These are phyloP conservation scores for Melanogrammus aeglefinus DNA, from an alignment of 2,797 vertebrate genomes.

Conservation along the genomic window DNA sequence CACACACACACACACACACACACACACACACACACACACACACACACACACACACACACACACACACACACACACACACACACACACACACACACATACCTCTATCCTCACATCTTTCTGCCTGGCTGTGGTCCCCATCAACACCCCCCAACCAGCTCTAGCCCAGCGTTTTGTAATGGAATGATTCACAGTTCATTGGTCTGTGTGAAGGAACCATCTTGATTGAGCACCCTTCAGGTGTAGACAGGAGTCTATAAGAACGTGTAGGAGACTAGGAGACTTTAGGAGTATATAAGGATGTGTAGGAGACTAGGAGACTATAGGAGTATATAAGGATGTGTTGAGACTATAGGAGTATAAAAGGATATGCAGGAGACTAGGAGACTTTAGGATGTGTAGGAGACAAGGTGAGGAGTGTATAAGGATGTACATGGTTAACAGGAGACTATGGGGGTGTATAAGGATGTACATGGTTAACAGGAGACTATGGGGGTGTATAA, in stretches of 20 bases:
- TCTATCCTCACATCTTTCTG: slow-evolving; percentile 37
- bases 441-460: slow-evolving; percentile 66
- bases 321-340: slow-evolving; percentile 68
- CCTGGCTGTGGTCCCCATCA: not conserved
- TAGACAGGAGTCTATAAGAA: slow-evolving; percentile 61
- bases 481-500: too few species aligned
- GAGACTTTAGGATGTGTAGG: slow-evolving; percentile 42
- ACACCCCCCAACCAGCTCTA: not conserved
- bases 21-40: not conserved
- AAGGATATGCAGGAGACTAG: slow-evolving; percentile 55
- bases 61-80: too few species aligned
- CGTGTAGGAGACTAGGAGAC: slow-evolving; percentile 38
- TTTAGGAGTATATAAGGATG: slow-evolving; percentile 68
- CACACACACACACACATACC: slow-evolving; percentile 18
- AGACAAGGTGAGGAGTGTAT: too few species aligned
- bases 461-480: slow-evolving; percentile 57
- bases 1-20: not conserved
- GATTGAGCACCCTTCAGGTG: slow-evolving; percentile 68
- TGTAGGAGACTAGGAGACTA: slow-evolving; percentile 39
- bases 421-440: slow-evolving; percentile 22
- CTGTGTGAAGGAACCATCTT: slow-evolving; percentile 76
- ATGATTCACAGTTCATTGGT: slow-evolving; percentile 78
- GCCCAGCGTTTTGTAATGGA: slow-evolving; percentile 65
- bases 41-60: slow-evolving; percentile 20
- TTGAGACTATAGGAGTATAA: slow-evolving; percentile 62